Conservation (phyloP, 2,888 invertebrate genomes). For the Strigamia crassipes region DNA sequence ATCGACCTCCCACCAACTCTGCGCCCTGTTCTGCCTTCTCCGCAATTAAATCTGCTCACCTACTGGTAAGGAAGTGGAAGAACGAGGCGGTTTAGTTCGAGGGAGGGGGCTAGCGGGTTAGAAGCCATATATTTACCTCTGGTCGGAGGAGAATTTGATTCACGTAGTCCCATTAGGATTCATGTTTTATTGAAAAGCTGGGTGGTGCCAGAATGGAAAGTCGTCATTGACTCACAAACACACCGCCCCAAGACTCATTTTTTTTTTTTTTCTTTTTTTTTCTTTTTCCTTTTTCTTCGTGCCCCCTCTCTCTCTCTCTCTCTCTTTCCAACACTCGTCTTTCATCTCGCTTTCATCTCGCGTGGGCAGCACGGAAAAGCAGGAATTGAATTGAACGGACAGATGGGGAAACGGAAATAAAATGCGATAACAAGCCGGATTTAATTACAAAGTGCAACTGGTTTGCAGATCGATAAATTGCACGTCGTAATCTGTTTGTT, state of each 20-base stretch:
- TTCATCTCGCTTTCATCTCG: slow-evolving; percentile 12
- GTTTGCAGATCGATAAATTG: too few species aligned
- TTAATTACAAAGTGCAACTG: background rate
- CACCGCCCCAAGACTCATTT: slow-evolving; percentile 10
- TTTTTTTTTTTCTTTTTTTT: background rate
- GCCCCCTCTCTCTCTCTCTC: background rate
- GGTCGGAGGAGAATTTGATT: slow-evolving; percentile 5
- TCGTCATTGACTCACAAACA: slow-evolving; percentile 41
- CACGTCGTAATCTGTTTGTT: background rate
- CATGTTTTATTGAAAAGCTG: slow-evolving; percentile 26
- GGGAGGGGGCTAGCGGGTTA: background rate
- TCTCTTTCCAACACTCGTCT: background rate
- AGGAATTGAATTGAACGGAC: slow-evolving; percentile 29
- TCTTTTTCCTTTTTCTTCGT: background rate
- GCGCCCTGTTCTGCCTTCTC: background rate
- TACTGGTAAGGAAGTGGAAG: slow-evolving; percentile 4
- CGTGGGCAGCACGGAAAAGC: background rate
- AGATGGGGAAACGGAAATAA: background rate
- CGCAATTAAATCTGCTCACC: slow-evolving; percentile 21
- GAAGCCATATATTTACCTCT: slow-evolving; percentile 5
- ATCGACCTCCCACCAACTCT: slow-evolving; percentile 1
- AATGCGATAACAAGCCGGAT: background rate
- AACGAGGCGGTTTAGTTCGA: background rate
- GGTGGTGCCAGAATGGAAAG: slow-evolving; percentile 14
- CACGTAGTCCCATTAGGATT: slow-evolving; percentile 25